These are phyloP conservation scores for Lepidurus arcticus DNA, from an alignment of 1,140 invertebrate species.

Conservation along the genomic window DNA sequence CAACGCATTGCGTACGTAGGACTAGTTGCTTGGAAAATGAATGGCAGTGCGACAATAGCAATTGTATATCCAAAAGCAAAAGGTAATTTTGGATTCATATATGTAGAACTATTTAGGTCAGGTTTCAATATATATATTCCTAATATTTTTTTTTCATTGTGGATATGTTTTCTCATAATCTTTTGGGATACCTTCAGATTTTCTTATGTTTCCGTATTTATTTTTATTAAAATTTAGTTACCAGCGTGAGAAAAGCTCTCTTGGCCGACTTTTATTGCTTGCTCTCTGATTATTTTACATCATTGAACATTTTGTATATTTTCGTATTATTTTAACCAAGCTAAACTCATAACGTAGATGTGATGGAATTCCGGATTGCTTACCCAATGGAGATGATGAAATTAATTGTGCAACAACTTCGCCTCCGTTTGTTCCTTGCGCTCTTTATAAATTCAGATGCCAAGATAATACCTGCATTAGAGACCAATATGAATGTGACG, in stretches of 20 bases:
- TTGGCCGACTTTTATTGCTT: too few relatives aligned
- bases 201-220: too few relatives aligned
- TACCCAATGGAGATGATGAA: slow-evolving; percentile 64
- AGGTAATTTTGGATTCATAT: slow-evolving; percentile 40
- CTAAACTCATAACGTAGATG: slow-evolving; percentile 25
- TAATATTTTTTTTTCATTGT: too few relatives aligned
- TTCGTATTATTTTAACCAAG: too few relatives aligned
- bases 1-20: not conserved
- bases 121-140: too few relatives aligned
- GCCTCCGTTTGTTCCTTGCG: not conserved
- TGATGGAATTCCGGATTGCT: slow-evolving; percentile 56
- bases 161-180: too few relatives aligned
- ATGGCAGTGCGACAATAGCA: not conserved
- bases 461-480: not conserved
- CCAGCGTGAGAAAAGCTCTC: too few relatives aligned
- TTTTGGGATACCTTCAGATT: too few relatives aligned
- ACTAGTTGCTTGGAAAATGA: not conserved
- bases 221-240: too few relatives aligned
- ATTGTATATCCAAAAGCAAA: not conserved
- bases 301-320: too few relatives aligned
- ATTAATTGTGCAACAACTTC: slow-evolving; percentile 41
- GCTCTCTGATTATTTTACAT: too few relatives aligned
- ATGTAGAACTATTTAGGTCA: slow-evolving; percentile 26
- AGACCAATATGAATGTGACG: not conserved
- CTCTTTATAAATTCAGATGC: not conserved